These are phyloP conservation scores for Psittacula derbiana DNA, from an alignment of 2,797 vertebrate species.

Conservation along the genomic window DNA sequence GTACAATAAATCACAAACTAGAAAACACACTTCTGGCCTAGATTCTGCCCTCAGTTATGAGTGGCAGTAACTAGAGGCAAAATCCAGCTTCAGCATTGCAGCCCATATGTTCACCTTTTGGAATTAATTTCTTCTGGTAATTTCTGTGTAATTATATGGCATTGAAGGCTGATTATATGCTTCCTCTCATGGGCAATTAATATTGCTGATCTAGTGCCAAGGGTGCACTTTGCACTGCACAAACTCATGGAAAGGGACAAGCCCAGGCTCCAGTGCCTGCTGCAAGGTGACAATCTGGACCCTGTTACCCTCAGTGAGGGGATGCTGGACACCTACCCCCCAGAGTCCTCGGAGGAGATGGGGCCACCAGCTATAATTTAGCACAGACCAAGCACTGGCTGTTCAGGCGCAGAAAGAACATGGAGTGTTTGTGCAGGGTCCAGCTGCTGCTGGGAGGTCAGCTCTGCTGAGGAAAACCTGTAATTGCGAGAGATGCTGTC, in stretches of 20 bases:
- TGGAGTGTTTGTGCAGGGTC: not conserved
- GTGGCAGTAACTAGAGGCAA: conserved; percentile 20
- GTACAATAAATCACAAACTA: conserved; percentile 31
- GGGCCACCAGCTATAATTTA: not conserved
- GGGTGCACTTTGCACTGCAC: not conserved
- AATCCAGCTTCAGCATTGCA: not conserved
- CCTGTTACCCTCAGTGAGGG: not conserved
- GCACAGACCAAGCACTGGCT: not conserved
- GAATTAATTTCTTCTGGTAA: conserved; percentile 53
- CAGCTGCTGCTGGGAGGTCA: conserved; percentile 31
- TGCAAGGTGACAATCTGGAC: not conserved
- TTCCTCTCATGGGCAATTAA: conserved; percentile 45
- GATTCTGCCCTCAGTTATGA: conserved; percentile 29
- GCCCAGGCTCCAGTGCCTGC: not conserved
- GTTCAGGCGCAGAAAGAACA: not conserved
- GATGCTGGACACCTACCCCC: not conserved
- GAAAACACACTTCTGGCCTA: conserved; percentile 32
- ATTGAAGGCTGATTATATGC: conserved; percentile 18
- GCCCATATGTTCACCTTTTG: conserved; percentile 55
- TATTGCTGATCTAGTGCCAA: not conserved
- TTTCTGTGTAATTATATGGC: conserved; percentile 48
- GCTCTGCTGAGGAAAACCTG: not conserved
- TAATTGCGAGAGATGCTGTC: conserved; percentile 22
- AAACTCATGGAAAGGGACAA: not conserved
- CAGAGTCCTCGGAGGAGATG: not conserved